Base-by-base conservation (phyloP, 2,797 vertebrate genomes). In the Cetoscarus ocellatus region DNA sequence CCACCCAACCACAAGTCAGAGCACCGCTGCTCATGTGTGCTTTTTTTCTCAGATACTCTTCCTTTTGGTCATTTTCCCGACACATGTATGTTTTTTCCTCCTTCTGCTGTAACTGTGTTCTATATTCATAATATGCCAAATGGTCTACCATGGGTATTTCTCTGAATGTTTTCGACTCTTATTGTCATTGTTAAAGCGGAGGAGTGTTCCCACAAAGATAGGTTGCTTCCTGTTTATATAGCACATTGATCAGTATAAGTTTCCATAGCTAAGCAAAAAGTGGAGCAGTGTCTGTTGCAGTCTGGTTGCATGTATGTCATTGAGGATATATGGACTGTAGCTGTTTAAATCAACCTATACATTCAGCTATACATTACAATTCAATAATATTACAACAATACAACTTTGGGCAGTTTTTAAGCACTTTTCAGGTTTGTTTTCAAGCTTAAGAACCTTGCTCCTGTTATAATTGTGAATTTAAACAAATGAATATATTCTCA, bases 201-300 rank as follows among this genome's bases (percentile, higher is more conserved):
- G 59, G 52, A 84, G 61, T 71, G 71, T 83, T 80, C 53, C 35
- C 14, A 67, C 39, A 71, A 45, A 79, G 66, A 76, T 67, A 65
- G n/a, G 47, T 53, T 36, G 59, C 65, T 85, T 91, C 85, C 89
- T 86, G 57, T 72, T 61, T 58, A 52, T 57, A 75, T 9, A 48
- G 78, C 77, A 86, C 35, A 48, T 35, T 45, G 42, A 86, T 91
- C 79, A 82, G 77, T 82, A 86, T 67, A 77, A 67, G 17, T 84
- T 69, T 75, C 63, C 70, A 74, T 1, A 59, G 48, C 66, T 76
- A 70, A 63, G 8, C 48, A 65, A n/a, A 73, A 81, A 42, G 12
- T 38, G 42, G 13, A 57, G n/a, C 18, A 9, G 7, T 59, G 27
- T n/a, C 36, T 3, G 1, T 19, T 44, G 35, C 9, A 27, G 9